Conservation (phyloP, 1,140 invertebrate genomes). For the Leptinotarsa lineolata region DNA sequence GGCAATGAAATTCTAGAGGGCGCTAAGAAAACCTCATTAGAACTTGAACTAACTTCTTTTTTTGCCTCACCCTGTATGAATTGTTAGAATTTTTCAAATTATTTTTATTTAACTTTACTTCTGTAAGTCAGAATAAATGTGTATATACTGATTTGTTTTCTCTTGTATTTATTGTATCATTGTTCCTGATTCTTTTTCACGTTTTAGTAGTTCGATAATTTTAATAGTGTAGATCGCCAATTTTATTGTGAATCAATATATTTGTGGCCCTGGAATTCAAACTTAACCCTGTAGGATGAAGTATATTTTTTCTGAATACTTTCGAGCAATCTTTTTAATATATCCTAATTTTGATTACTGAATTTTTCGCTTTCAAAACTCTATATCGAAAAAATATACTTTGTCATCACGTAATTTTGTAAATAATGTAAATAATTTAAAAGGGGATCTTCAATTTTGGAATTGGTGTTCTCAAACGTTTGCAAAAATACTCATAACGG, state of each 20-base stretch:
- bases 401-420: neutral
- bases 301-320: neutral
- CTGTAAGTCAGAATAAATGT: slow-evolving; percentile 44
- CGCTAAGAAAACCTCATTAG: no score
- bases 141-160: slow-evolving; percentile 50
- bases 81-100: slow-evolving; percentile 52
- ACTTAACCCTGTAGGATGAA: neutral
- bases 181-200: slow-evolving; percentile 48
- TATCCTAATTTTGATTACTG: neutral
- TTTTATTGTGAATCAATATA: neutral
- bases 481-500: neutral
- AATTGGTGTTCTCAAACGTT: neutral
- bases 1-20: slow-evolving; percentile 5
- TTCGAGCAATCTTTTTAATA: no score
- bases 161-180: slow-evolving; percentile 54
- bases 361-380: neutral
- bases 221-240: slow-evolving; percentile 1
- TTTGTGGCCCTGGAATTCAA: neutral
- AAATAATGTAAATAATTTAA: neutral
- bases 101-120: slow-evolving; percentile 51
- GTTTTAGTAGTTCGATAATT: slow-evolving; percentile 1
- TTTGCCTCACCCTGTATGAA: slow-evolving; percentile 34
- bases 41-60: neutral
- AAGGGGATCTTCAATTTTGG: neutral
- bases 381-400: no score